Evolutionary conservation across 2,113 vertebrate genomes (phyloP), one percentile per base, ranked within the genome.

Genomic region (Ceuthmochares aereus): DNA sequence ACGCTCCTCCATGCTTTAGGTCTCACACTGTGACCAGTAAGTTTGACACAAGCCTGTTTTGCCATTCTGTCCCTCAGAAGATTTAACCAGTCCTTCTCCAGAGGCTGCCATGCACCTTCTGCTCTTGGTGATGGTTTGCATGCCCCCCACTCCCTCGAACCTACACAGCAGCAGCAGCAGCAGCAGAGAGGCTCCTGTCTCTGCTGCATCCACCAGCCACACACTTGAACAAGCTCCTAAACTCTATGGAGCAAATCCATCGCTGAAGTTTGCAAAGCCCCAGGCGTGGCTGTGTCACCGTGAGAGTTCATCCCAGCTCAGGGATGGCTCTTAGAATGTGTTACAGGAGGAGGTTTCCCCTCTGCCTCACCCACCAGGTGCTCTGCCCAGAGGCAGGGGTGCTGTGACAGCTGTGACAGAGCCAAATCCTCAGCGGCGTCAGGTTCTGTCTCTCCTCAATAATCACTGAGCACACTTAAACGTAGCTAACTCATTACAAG

Each of bases 201-300:
- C 22, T 21, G 22, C 10, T 59, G 67, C 13, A 19, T 14, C 4
- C 3, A 8, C 34, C 76, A 81, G 26, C 32, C 74, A 3, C 25
- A 62, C 8, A 3, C 14, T 14, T 56, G 5, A 52, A 62, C 42
- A 54, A 34, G 32, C 15, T 77, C 45, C 72, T 73, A 20, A 73
- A 56, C 6, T 42, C 60, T 2, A 1, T 1, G 12, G n/a, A 34
- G 32, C 9, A 16, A 70, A 3, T 10, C 10, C 12, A 45, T 25
- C 4, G 1, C 20, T 36, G 51, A 63, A 49, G 58, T 59, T 15
- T 47, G n/a, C 49, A 64, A 84, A 94, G 54, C 52, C 32, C 30
- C 49, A 37, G 34, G 66, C 11, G 25, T 1, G 8, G 62, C 47
- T 78, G 11, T 47, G 9, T 13, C 40, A n/a, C 64, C n/a, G 75